Evolutionary conservation across 2,888 invertebrate genomes (phyloP).

Genomic region (Myopa testacea): DNA sequence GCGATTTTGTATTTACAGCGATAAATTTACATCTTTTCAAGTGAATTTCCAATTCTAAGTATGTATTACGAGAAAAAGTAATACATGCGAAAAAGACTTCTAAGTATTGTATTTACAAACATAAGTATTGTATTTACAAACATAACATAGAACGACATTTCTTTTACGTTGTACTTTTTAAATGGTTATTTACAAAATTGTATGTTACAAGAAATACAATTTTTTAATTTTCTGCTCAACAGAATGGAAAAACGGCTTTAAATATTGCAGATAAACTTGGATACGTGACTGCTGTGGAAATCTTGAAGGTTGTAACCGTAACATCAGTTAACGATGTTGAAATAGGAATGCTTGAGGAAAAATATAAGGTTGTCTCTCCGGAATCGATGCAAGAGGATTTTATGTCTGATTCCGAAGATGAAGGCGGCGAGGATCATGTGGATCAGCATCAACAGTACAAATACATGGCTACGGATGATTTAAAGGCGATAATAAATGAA

Average conservation of each 20-base stretch:
- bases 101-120: no score
- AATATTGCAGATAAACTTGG: slow-evolving; percentile 96
- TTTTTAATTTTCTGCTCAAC: not conserved
- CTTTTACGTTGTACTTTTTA: not conserved
- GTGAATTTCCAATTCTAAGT: no score
- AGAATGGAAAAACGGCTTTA: slow-evolving; percentile 97
- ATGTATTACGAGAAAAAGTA: no score
- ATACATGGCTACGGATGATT: slow-evolving; percentile 85
- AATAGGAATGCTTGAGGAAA: slow-evolving; percentile 77
- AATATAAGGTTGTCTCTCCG: slow-evolving; percentile 96
- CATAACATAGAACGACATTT: not conserved
- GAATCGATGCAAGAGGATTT: slow-evolving; percentile 99
- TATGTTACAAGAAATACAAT: no score
- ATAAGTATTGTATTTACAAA: no score
- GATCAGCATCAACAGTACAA: slow-evolving; percentile 77
- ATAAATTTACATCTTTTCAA: no score
- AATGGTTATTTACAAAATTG: not conserved
- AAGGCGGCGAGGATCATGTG: slow-evolving; percentile 82
- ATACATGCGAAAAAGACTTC: no score
- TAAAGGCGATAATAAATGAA: slow-evolving; percentile 73
- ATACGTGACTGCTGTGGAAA: slow-evolving; percentile 98
- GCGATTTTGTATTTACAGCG: no score
- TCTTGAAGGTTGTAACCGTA: slow-evolving; percentile 91
- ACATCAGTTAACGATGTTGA: slow-evolving; percentile 76
- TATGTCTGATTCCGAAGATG: slow-evolving; percentile 99